phyloP scores from a whole-genome alignment of 92 coral and sea anemone genomes.

The Nematostella vectensis region DNA sequence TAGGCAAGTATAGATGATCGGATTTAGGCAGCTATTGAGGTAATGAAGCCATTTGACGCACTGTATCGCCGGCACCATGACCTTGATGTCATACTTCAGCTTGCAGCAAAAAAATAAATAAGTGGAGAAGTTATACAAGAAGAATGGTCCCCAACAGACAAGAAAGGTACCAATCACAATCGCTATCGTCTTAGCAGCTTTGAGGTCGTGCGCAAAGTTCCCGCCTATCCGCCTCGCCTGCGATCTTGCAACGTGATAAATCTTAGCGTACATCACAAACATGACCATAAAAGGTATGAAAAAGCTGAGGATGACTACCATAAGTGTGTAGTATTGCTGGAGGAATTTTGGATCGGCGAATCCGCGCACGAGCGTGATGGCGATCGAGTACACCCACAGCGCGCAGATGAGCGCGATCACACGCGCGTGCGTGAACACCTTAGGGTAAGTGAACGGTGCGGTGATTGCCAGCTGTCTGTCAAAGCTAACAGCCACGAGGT shows the following conservation, averaged over 20 bases:
- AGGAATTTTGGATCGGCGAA: not conserved
- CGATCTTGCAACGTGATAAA: conserved; percentile 77
- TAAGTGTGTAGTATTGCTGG: conserved; percentile 14
- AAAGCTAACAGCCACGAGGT: conserved; percentile 90
- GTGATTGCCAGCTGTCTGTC: conserved; percentile 94
- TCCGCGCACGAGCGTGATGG: conserved; percentile 22
- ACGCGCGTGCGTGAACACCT: conserved; percentile 50
- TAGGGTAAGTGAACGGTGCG: conserved; percentile 70
- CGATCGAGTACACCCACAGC: conserved; percentile 77
- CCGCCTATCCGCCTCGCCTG: conserved; percentile 87
- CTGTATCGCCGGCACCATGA: not conserved
- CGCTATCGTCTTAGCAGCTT: conserved; percentile 94
- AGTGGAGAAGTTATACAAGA: conserved; percentile 18
- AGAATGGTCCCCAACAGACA: conserved; percentile 82
- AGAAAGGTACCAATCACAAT: conserved; percentile 86
- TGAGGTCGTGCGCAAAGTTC: conserved; percentile 74
- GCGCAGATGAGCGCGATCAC: conserved; percentile 58
- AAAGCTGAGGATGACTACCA: conserved; percentile 47
- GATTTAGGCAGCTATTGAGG: conserved; percentile 83
- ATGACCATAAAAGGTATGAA: conserved; percentile 62
- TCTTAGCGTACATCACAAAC: conserved; percentile 73
- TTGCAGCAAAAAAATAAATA: conserved; percentile 17
- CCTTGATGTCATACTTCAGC: not conserved
- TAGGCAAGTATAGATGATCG: conserved; percentile 78
- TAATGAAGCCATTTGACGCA: conserved; percentile 83